Evolutionary conservation across 2,113 vertebrate genomes (phyloP).

Genomic region (Melanerpes aurifrons): DNA sequence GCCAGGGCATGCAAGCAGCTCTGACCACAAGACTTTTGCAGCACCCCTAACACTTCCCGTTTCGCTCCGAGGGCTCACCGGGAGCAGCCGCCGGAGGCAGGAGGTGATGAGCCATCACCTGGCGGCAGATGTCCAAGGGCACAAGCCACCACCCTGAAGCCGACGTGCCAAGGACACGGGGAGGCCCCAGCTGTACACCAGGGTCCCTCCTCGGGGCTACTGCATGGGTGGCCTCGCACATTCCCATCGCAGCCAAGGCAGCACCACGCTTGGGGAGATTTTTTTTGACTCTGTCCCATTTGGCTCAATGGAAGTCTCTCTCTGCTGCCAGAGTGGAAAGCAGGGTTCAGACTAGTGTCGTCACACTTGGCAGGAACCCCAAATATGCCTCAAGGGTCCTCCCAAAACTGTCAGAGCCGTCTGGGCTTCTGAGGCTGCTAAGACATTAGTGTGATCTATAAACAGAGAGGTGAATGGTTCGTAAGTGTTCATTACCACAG

Average conservation of each 20-base stretch:
- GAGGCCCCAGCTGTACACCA: neutral
- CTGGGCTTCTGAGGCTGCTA: neutral
- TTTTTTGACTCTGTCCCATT: neutral
- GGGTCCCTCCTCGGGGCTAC: neutral
- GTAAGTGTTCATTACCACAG: neutral
- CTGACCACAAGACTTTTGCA: neutral
- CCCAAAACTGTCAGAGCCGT: neutral
- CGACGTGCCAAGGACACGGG: fast-evolving
- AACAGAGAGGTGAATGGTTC: neutral
- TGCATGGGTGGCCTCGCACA: fast-evolving
- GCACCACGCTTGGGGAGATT: fast-evolving
- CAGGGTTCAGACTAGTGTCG: neutral
- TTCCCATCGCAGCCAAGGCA: fast-evolving
- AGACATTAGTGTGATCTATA: neutral
- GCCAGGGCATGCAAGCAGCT: neutral
- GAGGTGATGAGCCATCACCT: neutral
- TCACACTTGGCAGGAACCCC: neutral
- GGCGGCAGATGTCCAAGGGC: neutral
- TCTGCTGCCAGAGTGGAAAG: neutral
- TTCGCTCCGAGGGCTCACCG: fast-evolving
- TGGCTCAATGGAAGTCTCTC: neutral
- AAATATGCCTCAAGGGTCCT: neutral
- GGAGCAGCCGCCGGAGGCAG: neutral
- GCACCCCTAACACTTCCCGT: fast-evolving
- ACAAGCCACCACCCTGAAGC: neutral